Evolutionary conservation across 2,113 vertebrate species (phyloP).

Genomic region (Ivindomyrus marchei): DNA sequence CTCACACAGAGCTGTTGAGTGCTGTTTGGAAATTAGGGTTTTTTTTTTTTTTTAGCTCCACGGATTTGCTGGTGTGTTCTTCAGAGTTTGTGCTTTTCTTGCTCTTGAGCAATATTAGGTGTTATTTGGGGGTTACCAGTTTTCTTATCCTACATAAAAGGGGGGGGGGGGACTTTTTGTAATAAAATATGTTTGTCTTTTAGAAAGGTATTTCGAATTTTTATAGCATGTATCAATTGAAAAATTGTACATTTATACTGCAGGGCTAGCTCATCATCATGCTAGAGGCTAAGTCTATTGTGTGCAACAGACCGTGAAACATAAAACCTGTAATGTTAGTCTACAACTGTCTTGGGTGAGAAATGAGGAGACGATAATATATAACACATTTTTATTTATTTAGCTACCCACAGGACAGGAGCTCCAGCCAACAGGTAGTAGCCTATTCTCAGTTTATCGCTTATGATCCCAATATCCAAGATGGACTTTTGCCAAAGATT

Average conservation of each 20-base stretch:
- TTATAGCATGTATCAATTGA: neutral
- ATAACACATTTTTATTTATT: neutral
- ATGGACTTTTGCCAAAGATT: neutral
- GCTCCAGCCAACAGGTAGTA: too few species aligned
- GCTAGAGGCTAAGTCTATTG: neutral
- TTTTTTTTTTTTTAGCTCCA: neutral
- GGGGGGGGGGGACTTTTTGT: neutral
- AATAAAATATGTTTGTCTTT: neutral
- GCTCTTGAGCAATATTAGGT: neutral
- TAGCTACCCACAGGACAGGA: too few species aligned
- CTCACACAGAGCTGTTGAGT: neutral
- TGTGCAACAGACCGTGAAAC: neutral
- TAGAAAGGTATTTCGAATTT: neutral
- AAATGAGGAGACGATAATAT: neutral
- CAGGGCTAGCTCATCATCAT: neutral
- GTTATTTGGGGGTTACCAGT: neutral
- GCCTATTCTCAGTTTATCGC: too few species aligned
- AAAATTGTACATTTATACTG: neutral
- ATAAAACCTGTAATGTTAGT: neutral
- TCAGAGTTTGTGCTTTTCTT: neutral
- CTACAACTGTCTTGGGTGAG: neutral
- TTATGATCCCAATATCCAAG: neutral
- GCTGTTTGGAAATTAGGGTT: neutral
- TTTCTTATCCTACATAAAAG: neutral
- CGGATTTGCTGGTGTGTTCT: neutral